Evolutionary conservation across 2,888 invertebrate genomes (phyloP).

Genomic region (Scaptomyza caliginosa): DNA sequence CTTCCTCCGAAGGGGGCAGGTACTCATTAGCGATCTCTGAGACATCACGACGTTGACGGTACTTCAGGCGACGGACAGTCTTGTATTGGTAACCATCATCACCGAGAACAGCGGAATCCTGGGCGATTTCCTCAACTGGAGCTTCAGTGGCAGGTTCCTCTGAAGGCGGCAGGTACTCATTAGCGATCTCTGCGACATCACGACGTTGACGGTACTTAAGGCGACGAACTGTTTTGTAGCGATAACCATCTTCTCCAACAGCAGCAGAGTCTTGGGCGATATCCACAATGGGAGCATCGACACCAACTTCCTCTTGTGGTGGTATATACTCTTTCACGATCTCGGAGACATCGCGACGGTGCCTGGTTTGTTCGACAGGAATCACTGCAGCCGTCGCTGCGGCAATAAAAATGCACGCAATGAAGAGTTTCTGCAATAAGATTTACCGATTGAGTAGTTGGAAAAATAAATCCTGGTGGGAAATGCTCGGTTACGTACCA

Average conservation of each 20-base stretch:
- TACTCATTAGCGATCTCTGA: slow-evolving; percentile 41
- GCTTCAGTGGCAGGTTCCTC: slow-evolving; percentile 45
- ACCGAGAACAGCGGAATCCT: slow-evolving; percentile 50
- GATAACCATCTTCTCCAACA: slow-evolving; percentile 72
- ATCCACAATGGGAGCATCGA: slow-evolving; percentile 32
- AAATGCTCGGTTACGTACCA: slow-evolving; percentile 57
- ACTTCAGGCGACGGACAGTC: slow-evolving; percentile 45
- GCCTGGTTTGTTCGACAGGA: slow-evolving; percentile 78
- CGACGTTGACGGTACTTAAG: slow-evolving; percentile 74
- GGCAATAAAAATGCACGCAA: slow-evolving; percentile 72
- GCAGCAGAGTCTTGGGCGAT: slow-evolving; percentile 58
- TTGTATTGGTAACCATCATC: slow-evolving; percentile 48
- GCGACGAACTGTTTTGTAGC: slow-evolving; percentile 75
- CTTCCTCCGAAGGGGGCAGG: neutral
- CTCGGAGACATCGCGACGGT: slow-evolving; percentile 77
- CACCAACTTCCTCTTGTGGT: slow-evolving; percentile 56
- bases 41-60: slow-evolving; percentile 44
- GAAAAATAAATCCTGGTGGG: slow-evolving; percentile 5
- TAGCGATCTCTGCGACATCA: slow-evolving; percentile 72
- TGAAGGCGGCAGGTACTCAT: slow-evolving; percentile 68
- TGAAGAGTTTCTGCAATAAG: slow-evolving; percentile 66
- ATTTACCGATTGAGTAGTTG: neutral
- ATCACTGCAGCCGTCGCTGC: slow-evolving; percentile 79
- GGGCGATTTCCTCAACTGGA: slow-evolving; percentile 38
- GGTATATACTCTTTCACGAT: slow-evolving; percentile 72